These are phyloP conservation scores for Tipula unca DNA, from an alignment of 2,888 invertebrate species.

Conservation along the genomic window DNA sequence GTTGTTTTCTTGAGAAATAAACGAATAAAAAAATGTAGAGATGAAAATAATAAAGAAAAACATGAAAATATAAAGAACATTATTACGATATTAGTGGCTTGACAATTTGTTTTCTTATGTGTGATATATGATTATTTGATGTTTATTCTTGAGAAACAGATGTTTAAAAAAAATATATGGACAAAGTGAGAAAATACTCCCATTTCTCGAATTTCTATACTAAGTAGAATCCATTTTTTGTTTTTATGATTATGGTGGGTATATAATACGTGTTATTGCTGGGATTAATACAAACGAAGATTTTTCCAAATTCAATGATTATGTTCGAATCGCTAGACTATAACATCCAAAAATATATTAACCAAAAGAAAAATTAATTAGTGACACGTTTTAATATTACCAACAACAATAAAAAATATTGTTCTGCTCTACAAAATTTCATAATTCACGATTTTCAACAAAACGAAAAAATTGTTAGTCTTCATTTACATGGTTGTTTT, in stretches of 20 bases:
- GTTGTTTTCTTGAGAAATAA: neutral
- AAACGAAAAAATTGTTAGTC: too few species aligned
- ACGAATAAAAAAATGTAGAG: neutral
- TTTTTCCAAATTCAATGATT: neutral
- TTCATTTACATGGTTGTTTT: too few species aligned
- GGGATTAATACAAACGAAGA: neutral
- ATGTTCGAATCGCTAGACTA: neutral
- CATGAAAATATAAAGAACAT: neutral
- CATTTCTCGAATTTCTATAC: too few species aligned
- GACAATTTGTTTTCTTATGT: neutral
- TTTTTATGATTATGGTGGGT: neutral
- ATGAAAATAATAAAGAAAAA: neutral
- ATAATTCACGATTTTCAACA: neutral
- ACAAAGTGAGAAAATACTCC: neutral
- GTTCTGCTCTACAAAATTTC: neutral
- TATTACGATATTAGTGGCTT: neutral
- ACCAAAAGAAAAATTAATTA: neutral
- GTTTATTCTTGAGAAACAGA: neutral
- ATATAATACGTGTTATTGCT: neutral
- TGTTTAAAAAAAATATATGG: too few species aligned
- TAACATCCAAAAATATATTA: neutral
- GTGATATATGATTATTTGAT: conserved; percentile 4
- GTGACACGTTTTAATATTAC: neutral
- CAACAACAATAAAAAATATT: neutral
- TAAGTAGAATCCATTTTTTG: neutral